Base-by-base conservation (phyloP, 2,888 invertebrate genomes). In the Drosophila infuscata region DNA sequence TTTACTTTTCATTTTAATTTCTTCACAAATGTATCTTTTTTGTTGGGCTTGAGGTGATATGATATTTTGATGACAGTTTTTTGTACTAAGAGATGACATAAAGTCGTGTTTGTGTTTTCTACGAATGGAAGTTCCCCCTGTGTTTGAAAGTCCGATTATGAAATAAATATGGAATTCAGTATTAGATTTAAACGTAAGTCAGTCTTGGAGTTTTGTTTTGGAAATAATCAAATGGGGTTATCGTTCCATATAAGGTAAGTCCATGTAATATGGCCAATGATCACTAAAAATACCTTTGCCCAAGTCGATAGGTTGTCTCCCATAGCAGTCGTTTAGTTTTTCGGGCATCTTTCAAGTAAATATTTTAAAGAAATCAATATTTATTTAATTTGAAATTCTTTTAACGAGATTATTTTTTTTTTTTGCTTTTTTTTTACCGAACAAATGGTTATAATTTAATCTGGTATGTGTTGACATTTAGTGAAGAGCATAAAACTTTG, bases 401-500 rank as follows among this genome's bases (percentile, higher is more conserved):
- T 68, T 46, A 60, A 66, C 63, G 77, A 69, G 76, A 71, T 78
- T 71, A 59, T 59, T 38, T n/a, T 30, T 41, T 25, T 25, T 20
- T 46, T 46, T 2, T 33, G 4, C 15, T 36, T 29, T 25, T 59
- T 59, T 36, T 59, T 51, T 63, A 65, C 67, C 72, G 70, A 84
- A 83, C 67, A 76, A 36, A 61, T 49, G 46, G 58, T 68, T 61
- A 60, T 59, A 56, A 64, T 57, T 49, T 29, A 60, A 63, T 77
- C 43, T 54, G 69, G 69, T 59, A 57, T 46, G 56, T 60, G 56
- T 70, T 60, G 73, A 76, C 68, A 72, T 70, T 81, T 53, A 66
- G 82, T 77, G 84, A 81, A 89, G 84, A 87, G 84, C 76, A 66
- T 78, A 72, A 48, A 59, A 81, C 74, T 74, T 78, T 73, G 70